Evolutionary conservation across 2,888 invertebrate species (phyloP).

Genomic region (Luffia ferchaultella): DNA sequence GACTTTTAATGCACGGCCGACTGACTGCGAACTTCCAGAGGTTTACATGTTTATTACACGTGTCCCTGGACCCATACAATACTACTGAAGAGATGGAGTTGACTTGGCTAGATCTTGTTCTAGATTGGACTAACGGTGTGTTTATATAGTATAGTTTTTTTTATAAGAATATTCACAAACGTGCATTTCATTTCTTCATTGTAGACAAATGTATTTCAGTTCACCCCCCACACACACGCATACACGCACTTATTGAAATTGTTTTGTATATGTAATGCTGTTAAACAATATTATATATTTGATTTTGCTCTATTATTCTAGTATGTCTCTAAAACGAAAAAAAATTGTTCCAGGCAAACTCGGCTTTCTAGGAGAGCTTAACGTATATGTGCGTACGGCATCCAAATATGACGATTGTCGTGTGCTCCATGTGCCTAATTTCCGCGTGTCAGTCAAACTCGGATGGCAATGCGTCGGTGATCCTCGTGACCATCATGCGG

Average conservation of each 20-base stretch:
- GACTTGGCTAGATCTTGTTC: slow-evolving; percentile 90
- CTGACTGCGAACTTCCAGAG: slow-evolving; percentile 88
- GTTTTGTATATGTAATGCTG: too few relatives aligned
- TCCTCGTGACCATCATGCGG: slow-evolving; percentile 88
- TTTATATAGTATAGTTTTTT: neutral
- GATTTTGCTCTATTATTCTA: too few relatives aligned
- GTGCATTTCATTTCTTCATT: too few relatives aligned
- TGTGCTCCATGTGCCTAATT: slow-evolving; percentile 88
- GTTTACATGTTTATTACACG: slow-evolving; percentile 91
- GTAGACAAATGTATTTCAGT: too few relatives aligned
- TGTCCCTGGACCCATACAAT: slow-evolving; percentile 97
- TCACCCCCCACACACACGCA: too few relatives aligned
- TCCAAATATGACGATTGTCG: slow-evolving; percentile 99
- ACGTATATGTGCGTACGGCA: slow-evolving; percentile 95
- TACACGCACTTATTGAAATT: too few relatives aligned
- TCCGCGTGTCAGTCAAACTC: slow-evolving; percentile 83
- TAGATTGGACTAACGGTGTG: slow-evolving; percentile 95
- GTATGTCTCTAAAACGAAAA: too few relatives aligned
- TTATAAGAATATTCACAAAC: too few relatives aligned
- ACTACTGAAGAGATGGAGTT: slow-evolving; percentile 99
- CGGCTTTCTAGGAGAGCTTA: slow-evolving; percentile 91
- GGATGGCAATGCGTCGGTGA: slow-evolving; percentile 88
- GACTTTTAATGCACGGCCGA: slow-evolving; percentile 91
- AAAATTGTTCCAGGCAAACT: slow-evolving; percentile 70
- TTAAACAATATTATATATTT: too few relatives aligned